These are phyloP conservation scores for Carcina quercana DNA, from an alignment of 2,888 invertebrate species.

Conservation along the genomic window DNA sequence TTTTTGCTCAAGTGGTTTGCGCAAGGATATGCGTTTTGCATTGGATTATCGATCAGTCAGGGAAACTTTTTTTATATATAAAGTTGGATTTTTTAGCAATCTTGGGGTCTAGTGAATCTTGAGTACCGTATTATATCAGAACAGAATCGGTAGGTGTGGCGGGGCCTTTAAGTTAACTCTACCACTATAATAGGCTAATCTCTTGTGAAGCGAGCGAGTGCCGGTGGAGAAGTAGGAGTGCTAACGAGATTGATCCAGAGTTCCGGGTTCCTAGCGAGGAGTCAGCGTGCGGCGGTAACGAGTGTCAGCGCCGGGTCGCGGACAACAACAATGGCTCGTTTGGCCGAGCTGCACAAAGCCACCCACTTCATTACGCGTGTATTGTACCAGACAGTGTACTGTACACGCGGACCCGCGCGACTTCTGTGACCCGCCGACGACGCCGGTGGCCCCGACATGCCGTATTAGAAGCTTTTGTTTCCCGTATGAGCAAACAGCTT, in stretches of 20 bases:
- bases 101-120: too few species aligned
- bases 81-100: too few species aligned
- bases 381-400: conserved; percentile 56
- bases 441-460: conserved; percentile 46
- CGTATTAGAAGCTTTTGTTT: conserved; percentile 35
- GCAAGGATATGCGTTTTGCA: too few species aligned
- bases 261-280: conserved; percentile 23
- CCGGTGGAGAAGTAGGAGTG: conserved; percentile 6
- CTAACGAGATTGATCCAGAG: conserved; percentile 27
- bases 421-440: conserved; percentile 48
- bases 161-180: too few species aligned
- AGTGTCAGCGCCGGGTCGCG: conserved; percentile 39
- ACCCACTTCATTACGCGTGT: conserved; percentile 73
- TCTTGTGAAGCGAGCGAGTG: background rate
- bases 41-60: too few species aligned
- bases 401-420: conserved; percentile 35
- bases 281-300: conserved; percentile 41
- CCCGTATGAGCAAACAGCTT: conserved; percentile 6
- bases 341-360: conserved; percentile 46
- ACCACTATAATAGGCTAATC: conserved; percentile 4
- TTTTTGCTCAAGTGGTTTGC: too few species aligned
- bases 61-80: too few species aligned
- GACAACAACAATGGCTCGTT: conserved; percentile 61
- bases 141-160: too few species aligned
- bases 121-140: too few species aligned